Evolutionary conservation across 2,797 vertebrate species (phyloP), one percentile per base, ranked within the genome.

Genomic region (Enteromius paludinosus): DNA sequence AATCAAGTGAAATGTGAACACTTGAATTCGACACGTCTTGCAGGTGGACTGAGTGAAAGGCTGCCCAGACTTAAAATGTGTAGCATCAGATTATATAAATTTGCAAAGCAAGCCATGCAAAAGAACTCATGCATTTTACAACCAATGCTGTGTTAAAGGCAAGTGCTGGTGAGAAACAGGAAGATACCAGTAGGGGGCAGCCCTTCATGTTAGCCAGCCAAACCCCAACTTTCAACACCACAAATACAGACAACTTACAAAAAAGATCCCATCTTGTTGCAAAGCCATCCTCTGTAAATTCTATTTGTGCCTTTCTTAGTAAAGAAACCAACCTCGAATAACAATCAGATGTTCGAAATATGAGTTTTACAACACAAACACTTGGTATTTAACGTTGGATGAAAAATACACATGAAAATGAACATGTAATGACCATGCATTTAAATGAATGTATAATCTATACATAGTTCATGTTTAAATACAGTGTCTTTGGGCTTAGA

Each of bases 31-130:
- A n/a, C n/a, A n/a, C n/a, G n/a, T n/a, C n/a, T n/a, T n/a, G n/a
- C n/a, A n/a, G n/a, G n/a, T n/a, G n/a, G n/a, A n/a, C n/a, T n/a
- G n/a, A n/a, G n/a, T n/a, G n/a, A n/a, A n/a, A n/a, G n/a, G n/a
- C n/a, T n/a, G n/a, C n/a, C n/a, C n/a, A n/a, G n/a, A n/a, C n/a
- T n/a, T n/a, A n/a, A n/a, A n/a, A n/a, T n/a, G n/a, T n/a, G n/a
- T 7, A 52, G 76, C 20, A 78, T 52, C 7, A 35, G 28, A 47
- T 78, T 35, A 78, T 9, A 64, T 33, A 59, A 10, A 61, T 11
- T 25, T 52, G n/a, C 3, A 43, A 64, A 64, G 71, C 71, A 82
- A 82, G 80, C 49, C 70, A 68, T 30, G 33, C 47, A 43, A 43
- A 43, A 43, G 9, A 38, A 8, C 38, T 38, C 30, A 30, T 30